phyloP scores from a whole-genome alignment of 2,888 invertebrate genomes.

The Leistus spinibarbis region DNA sequence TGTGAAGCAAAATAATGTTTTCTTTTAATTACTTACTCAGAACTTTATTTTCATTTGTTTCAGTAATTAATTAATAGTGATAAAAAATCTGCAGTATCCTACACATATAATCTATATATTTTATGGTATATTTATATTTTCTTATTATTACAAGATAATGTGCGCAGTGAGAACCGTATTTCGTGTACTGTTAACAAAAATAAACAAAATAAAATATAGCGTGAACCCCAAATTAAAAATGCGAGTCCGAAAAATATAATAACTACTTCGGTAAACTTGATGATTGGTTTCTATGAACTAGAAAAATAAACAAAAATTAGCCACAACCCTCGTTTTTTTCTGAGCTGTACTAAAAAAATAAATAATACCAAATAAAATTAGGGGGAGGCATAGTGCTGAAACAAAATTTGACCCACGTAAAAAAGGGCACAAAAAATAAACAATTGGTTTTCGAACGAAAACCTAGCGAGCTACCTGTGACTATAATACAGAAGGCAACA shows the following conservation, averaged over 20 bases:
- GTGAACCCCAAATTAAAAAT: not conserved
- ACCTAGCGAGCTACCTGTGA: not conserved
- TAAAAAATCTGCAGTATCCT: too few species aligned
- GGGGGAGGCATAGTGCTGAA: not conserved
- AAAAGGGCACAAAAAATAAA: not conserved
- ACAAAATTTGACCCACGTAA: not conserved
- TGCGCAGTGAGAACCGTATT: too few species aligned
- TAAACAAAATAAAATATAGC: not conserved
- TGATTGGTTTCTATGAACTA: not conserved
- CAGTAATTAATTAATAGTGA: not conserved
- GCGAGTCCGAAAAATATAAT: not conserved
- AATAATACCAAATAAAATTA: not conserved
- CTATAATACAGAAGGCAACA: not conserved
- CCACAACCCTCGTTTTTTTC: not conserved
- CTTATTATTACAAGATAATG: too few species aligned
- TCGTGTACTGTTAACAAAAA: not conserved
- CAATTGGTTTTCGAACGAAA: not conserved
- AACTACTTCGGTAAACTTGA: not conserved
- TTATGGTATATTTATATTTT: too few species aligned
- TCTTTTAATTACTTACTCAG: not conserved
- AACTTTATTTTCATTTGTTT: not conserved
- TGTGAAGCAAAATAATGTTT: too few species aligned
- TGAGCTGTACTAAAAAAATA: not conserved
- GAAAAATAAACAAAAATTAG: not conserved
- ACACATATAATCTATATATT: too few species aligned